Conservation (phyloP, 2,113 vertebrate genomes). For the Hystrix brachyura region DNA sequence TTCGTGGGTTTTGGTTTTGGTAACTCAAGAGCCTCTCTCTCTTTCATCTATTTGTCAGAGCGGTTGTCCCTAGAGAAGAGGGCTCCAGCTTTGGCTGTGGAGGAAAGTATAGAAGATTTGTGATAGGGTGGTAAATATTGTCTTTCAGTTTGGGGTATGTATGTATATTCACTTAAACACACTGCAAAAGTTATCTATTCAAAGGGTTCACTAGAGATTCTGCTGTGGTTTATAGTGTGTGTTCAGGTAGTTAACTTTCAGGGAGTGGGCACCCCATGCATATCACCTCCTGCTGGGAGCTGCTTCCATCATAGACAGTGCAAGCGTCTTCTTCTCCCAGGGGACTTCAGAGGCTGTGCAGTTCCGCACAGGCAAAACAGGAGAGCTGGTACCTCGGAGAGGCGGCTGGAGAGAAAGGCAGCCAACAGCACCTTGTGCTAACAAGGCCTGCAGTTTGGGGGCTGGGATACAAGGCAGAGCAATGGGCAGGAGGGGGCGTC, state of each 20-base stretch:
- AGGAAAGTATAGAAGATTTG: neutral
- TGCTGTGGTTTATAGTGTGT: neutral
- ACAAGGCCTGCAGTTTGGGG: neutral
- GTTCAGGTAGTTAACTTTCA: neutral
- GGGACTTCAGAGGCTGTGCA: fast-evolving
- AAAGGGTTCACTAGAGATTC: neutral
- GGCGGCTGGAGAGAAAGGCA: too few species aligned
- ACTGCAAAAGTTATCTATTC: neutral
- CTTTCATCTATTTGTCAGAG: neutral
- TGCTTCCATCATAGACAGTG: neutral
- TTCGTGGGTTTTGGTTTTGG: neutral
- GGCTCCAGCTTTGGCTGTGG: neutral
- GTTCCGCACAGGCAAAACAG: neutral
- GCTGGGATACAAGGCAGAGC: fast-evolving
- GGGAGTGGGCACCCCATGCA: neutral
- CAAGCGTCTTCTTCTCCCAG: neutral
- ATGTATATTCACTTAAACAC: neutral
- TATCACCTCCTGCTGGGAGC: neutral
- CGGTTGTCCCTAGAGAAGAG: neutral
- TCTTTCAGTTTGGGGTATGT: neutral
- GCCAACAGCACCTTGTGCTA: neutral
- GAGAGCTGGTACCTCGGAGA: neutral
- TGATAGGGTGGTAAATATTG: neutral
- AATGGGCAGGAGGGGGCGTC: fast-evolving
- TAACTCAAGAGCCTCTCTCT: neutral